Conservation (phyloP, 2,797 vertebrate species). For the Halcyon leucocephala region DNA sequence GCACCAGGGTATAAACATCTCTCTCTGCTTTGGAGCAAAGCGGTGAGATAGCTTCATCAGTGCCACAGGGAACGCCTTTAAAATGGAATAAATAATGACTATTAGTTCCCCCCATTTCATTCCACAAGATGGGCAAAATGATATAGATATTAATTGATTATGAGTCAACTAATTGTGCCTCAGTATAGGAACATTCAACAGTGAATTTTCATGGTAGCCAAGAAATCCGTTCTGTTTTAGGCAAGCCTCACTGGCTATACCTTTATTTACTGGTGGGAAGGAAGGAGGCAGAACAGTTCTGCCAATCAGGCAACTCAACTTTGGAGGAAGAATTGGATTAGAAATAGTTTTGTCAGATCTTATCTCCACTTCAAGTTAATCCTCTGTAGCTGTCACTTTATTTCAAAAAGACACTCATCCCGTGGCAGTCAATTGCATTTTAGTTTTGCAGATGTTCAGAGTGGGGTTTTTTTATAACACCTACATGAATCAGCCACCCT, state of each 20-base stretch:
- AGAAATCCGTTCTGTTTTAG: not conserved
- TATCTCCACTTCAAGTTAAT: slow-evolving; percentile 20
- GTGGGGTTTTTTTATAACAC: not conserved
- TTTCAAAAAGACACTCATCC: not conserved
- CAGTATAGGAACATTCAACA: not conserved
- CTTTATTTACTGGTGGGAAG: not conserved
- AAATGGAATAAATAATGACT: not conserved
- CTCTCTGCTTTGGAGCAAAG: not conserved
- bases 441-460: slow-evolving; percentile 33
- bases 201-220: not conserved
- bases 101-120: not conserved
- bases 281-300: not conserved
- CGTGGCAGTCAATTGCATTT: not conserved
- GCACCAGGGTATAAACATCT: not conserved
- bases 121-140: not conserved
- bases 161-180: not conserved
- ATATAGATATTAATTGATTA: not conserved
- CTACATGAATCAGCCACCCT: not conserved
- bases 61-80: not conserved
- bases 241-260: not conserved
- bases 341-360: slow-evolving; percentile 30
- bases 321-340: not conserved
- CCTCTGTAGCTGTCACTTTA: slow-evolving; percentile 32
- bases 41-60: not conserved
- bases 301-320: not conserved